Conservation (phyloP, 2,113 vertebrate genomes). For the Laticauda colubrina region DNA sequence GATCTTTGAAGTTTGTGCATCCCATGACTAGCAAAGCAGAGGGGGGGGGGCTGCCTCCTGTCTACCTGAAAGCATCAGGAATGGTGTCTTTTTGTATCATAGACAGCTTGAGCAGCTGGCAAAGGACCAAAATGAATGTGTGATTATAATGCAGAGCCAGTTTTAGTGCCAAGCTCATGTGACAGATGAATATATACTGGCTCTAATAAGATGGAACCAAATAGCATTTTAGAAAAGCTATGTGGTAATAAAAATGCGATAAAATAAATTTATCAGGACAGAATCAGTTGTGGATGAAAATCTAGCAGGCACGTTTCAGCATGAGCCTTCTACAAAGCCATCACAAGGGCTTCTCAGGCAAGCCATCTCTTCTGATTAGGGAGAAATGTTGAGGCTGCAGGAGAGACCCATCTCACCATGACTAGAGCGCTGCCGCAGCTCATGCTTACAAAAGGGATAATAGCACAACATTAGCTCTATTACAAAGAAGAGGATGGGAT, state of each 20-base stretch:
- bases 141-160: neutral
- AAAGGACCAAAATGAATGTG: neutral
- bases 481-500: neutral
- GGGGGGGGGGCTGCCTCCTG: neutral
- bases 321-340: neutral
- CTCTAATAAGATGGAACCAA: neutral
- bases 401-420: neutral
- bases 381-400: too few relatives aligned
- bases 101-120: neutral
- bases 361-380: neutral
- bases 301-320: neutral
- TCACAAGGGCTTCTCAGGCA: neutral
- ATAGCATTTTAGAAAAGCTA: neutral
- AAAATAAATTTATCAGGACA: neutral
- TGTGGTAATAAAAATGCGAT: neutral
- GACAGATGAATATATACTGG: neutral
- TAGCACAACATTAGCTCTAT: neutral
- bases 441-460: neutral
- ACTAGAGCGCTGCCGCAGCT: neutral
- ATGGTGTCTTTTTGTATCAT: neutral
- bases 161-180: accelerated
- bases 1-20: neutral
- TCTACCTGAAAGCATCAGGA: neutral
- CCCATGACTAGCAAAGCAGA: neutral
- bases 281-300: neutral